Evolutionary conservation across 2,797 vertebrate genomes (phyloP).

Genomic region (Cephalopachus bancanus): DNA sequence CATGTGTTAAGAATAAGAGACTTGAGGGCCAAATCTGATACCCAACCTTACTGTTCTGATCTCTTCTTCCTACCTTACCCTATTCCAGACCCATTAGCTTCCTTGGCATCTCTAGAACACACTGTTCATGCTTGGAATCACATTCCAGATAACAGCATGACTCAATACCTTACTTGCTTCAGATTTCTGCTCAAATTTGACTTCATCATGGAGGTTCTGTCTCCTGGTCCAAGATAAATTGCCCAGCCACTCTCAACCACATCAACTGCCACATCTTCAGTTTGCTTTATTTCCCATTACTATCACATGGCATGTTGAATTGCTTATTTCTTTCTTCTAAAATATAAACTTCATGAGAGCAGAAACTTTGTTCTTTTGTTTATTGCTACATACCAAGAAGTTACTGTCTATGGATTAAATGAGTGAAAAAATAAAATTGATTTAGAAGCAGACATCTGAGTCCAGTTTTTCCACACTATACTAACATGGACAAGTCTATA

Average conservation of each 20-base stretch:
- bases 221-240: neutral
- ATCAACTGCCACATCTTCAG: neutral
- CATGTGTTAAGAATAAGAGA: neutral
- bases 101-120: neutral
- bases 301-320: neutral
- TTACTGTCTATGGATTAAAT: neutral
- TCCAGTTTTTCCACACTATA: neutral
- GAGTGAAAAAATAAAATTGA: neutral
- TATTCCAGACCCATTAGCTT: neutral
- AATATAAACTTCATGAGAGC: neutral
- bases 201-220: neutral
- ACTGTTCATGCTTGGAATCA: neutral
- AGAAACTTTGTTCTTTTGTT: neutral
- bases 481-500: neutral
- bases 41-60: neutral
- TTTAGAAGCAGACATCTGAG: neutral
- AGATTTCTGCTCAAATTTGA: neutral
- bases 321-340: neutral
- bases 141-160: neutral
- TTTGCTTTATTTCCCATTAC: neutral
- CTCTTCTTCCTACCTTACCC: neutral
- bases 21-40: neutral
- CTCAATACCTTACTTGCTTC: neutral
- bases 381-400: neutral
- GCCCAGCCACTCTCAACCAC: neutral